Base-by-base conservation (phyloP, 1,140 invertebrate species). In the Lepidostoma basale region DNA sequence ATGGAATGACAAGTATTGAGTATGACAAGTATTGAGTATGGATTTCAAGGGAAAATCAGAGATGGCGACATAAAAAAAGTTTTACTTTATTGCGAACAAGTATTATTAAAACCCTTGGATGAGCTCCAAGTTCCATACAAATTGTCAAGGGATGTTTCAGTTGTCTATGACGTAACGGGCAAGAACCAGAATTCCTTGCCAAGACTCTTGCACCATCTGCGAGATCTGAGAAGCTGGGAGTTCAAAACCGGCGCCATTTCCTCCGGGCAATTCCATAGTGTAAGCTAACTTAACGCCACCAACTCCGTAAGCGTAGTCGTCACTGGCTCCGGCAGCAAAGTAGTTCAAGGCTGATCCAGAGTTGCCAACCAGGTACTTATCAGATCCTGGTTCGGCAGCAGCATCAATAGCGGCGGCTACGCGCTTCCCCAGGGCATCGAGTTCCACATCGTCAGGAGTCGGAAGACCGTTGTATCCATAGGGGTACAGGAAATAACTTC, bases 141-240 rank as follows among this genome's bases (percentile, higher is more conserved):
- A n/a, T n/a, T n/a, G n/a, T n/a, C n/a, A n/a, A n/a, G n/a, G n/a
- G n/a, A n/a, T n/a, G n/a, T n/a, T n/a, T n/a, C n/a, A n/a, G n/a
- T n/a, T n/a, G n/a, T n/a, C 23, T 36, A 72, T 73, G 12, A 79
- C 42, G 33, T 77, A 66, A 44, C 74, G 54, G 49, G 77, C 76
- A 28, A 76, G 63, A 8, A 69, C 72, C 1, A 75, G 74, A 20
- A 66, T 56, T 28, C 86, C 88, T 69, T 87, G 84, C 79, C 90
- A 93, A 0, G 92, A 94, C 79, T 96, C 94, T 67, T 81, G 77
- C 23, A 86, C 89, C 62, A 91, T 88, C 16, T 90, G 86, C 30
- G 87, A 77, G 60, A 96, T 91, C 71, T 88, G 86, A 5, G 80
- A 76, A 1, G 86, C 80, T 0, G 92, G 89, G 8, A 93, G 84